Conservation (phyloP, 23 tunicate species). For the Styela clava region DNA sequence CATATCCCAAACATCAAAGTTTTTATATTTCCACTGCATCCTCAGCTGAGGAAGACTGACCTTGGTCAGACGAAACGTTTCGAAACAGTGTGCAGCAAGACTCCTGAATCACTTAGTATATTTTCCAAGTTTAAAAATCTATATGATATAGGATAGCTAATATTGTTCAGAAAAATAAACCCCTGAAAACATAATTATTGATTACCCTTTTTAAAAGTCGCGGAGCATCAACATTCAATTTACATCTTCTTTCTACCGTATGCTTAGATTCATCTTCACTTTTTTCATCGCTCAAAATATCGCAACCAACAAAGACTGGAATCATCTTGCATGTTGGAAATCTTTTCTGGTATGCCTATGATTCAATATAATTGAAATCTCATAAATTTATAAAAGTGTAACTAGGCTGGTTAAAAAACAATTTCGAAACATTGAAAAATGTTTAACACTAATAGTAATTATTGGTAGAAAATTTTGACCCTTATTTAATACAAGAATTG, state of each 20-base stretch:
- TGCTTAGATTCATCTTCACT: constrained; percentile 73
- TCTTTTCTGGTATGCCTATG: constrained; percentile 86
- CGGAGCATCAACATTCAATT: constrained; percentile 89
- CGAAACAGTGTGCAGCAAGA: too few species aligned
- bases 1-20: too few species aligned
- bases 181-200: too few species aligned
- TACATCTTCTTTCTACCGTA: constrained; percentile 85
- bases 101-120: too few species aligned
- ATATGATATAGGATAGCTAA: too few species aligned
- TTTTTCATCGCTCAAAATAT: constrained; percentile 63
- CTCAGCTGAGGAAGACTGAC: too few species aligned
- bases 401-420: constrained; percentile 10
- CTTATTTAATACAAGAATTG: too few species aligned
- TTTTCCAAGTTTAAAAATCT: too few species aligned
- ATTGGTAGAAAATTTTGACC: too few species aligned
- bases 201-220: constrained; percentile 75
- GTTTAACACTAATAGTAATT: background rate
- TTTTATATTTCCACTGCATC: too few species aligned
- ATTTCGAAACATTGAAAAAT: background rate
- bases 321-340: constrained; percentile 98
- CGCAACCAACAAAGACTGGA: constrained; percentile 94
- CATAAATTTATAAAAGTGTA: background rate
- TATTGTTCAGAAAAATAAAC: too few species aligned
- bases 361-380: background rate
- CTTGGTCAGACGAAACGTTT: too few species aligned